Evolutionary conservation across 2,888 invertebrate species (phyloP).

Genomic region (Autographa pulchrina): DNA sequence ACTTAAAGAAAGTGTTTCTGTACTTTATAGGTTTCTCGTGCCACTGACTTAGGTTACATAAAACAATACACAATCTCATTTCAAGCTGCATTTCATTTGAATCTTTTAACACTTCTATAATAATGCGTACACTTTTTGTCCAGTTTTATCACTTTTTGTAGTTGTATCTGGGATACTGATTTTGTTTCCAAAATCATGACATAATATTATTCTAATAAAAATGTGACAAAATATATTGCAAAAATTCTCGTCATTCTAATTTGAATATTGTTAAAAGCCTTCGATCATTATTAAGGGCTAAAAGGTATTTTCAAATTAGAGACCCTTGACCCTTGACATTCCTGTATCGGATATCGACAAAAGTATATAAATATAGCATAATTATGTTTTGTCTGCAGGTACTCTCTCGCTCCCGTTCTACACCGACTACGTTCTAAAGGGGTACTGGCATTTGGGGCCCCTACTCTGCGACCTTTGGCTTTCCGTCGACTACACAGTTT

Average conservation of each 20-base stretch:
- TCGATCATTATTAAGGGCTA: slow-evolving; percentile 24
- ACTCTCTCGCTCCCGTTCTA: slow-evolving; percentile 99
- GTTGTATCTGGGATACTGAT: background rate
- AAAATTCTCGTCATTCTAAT: slow-evolving; percentile 18
- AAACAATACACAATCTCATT: slow-evolving; percentile 19
- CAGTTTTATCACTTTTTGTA: background rate
- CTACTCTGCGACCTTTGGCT: slow-evolving; percentile 99
- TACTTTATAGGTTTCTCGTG: slow-evolving; percentile 17
- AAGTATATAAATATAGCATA: slow-evolving; percentile 38
- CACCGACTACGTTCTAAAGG: slow-evolving; percentile 98
- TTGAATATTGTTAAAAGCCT: slow-evolving; percentile 21
- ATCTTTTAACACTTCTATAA: slow-evolving; percentile 27
- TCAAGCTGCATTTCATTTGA: slow-evolving; percentile 17
- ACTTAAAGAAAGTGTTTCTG: slow-evolving; percentile 11
- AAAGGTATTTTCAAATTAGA: slow-evolving; percentile 31
- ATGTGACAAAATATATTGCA: no score
- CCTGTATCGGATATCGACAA: slow-evolving; percentile 43
- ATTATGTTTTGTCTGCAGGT: slow-evolving; percentile 89
- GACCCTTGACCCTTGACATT: slow-evolving; percentile 48
- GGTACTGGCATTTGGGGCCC: slow-evolving; percentile 99
- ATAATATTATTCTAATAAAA: no score
- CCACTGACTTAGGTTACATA: slow-evolving; percentile 19
- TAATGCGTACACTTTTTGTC: background rate
- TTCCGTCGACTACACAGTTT: slow-evolving; percentile 99
- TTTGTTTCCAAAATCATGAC: no score